These are phyloP conservation scores for Melanchra persicariae DNA, from an alignment of 2,888 invertebrate species.

Conservation along the genomic window DNA sequence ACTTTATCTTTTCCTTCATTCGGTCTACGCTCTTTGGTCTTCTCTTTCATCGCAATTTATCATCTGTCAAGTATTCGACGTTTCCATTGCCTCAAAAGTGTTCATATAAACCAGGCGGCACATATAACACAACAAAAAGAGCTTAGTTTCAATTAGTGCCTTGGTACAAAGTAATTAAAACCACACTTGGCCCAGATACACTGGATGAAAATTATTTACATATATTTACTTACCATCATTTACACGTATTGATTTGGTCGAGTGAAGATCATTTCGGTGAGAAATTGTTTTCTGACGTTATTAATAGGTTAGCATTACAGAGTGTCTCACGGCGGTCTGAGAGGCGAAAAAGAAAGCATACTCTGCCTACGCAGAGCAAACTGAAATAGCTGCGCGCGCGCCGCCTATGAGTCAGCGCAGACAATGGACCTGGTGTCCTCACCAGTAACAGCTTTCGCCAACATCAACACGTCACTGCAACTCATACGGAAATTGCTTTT, in stretches of 20 bases:
- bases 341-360: slow-evolving; percentile 76
- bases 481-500: slow-evolving; percentile 45
- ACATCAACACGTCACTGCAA: slow-evolving; percentile 72
- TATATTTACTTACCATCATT: neutral
- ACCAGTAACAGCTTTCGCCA: slow-evolving; percentile 82
- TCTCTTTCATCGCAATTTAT: neutral
- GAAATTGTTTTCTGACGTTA: slow-evolving; percentile 40
- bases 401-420: slow-evolving; percentile 87
- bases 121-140: neutral
- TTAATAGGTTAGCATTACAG: slow-evolving; percentile 64
- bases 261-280: slow-evolving; percentile 13
- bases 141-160: slow-evolving; percentile 18
- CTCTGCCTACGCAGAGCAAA: slow-evolving; percentile 81
- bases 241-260: neutral
- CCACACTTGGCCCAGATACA: slow-evolving; percentile 8
- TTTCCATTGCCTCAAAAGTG: neutral
- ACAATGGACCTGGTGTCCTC: slow-evolving; percentile 85
- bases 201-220: neutral
- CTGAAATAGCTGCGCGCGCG: slow-evolving; percentile 87
- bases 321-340: slow-evolving; percentile 77
- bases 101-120: neutral
- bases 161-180: slow-evolving; percentile 18
- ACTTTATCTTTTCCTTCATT: neutral
- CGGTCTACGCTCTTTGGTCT: neutral
- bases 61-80: neutral